Conservation (phyloP, 2,113 vertebrate genomes). For the Psephotus haematonotus region DNA sequence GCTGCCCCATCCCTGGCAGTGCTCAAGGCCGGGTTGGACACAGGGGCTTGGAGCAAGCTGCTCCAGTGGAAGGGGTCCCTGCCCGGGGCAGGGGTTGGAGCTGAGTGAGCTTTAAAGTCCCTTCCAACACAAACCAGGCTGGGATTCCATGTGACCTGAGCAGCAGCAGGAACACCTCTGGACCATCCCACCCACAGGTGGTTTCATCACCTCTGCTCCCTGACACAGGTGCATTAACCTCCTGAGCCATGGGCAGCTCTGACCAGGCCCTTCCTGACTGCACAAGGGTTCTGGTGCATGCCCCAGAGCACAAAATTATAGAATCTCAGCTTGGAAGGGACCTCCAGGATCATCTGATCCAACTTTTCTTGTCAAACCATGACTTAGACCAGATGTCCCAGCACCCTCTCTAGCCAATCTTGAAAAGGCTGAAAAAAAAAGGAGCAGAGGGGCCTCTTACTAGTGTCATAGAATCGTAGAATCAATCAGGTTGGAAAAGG, state of each 20-base stretch:
- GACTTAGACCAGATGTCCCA: background rate
- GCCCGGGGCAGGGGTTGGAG: background rate
- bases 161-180: accelerated
- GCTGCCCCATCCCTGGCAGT: background rate
- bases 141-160: background rate
- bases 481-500: background rate
- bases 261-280: background rate
- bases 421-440: background rate
- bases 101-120: background rate
- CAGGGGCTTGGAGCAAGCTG: background rate
- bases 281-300: background rate
- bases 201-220: background rate
- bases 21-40: background rate
- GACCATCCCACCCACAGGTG: accelerated
- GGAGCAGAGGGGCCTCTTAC: background rate
- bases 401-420: background rate
- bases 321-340: background rate
- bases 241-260: background rate
- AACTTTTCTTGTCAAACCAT: background rate
- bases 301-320: background rate
- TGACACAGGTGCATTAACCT: too few species aligned
- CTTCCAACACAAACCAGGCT: background rate
- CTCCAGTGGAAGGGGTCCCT: background rate
- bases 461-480: background rate
- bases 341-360: background rate